These are phyloP conservation scores for Mormyrops attenuatus DNA, from an alignment of 2,797 vertebrate genomes.

Conservation along the genomic window DNA sequence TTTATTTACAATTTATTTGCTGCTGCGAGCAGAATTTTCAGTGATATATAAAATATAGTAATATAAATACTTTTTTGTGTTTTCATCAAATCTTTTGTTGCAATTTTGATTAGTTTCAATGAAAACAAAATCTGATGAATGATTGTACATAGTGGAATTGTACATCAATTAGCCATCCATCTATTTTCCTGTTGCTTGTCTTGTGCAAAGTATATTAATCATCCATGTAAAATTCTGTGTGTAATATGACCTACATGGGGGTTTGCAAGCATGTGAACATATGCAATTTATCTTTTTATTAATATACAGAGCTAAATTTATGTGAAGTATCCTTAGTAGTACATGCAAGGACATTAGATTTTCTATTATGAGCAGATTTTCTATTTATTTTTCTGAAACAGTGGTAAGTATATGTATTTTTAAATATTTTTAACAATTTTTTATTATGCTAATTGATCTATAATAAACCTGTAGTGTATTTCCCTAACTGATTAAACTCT, in stretches of 20 bases:
- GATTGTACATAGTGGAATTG: background rate
- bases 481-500: background rate
- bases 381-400: background rate
- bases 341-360: background rate
- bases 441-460: background rate
- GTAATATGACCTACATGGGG: background rate
- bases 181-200: background rate
- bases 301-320: background rate
- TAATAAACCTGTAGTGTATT: background rate
- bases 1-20: background rate
- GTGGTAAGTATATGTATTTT: background rate
- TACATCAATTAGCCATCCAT: background rate
- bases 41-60: background rate
- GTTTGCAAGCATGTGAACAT: background rate
- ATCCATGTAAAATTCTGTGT: background rate
- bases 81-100: background rate
- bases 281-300: conserved; percentile 2
- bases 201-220: background rate
- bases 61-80: background rate
- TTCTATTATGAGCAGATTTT: background rate
- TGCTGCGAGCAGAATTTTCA: background rate
- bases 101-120: background rate
- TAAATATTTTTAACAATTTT: background rate
- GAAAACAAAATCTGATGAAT: background rate
- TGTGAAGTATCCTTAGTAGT: background rate